phyloP scores from a whole-genome alignment of 2,888 invertebrate genomes.

The Pandemis heparana region DNA sequence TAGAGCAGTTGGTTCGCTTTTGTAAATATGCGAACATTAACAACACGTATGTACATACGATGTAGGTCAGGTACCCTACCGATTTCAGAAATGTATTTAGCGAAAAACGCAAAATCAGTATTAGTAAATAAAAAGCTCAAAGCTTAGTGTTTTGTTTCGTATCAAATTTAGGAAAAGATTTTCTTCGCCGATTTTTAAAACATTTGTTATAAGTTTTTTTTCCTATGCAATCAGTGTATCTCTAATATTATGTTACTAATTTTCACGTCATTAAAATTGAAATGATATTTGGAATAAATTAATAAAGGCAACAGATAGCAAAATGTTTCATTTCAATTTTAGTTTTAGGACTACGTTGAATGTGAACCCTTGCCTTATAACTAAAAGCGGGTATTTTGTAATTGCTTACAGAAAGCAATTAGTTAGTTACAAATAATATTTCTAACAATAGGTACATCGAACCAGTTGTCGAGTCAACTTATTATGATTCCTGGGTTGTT shows the following conservation, averaged over 20 bases:
- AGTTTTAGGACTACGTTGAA: neutral
- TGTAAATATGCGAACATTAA: neutral
- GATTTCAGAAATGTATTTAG: too few relatives aligned
- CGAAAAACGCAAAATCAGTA: too few relatives aligned
- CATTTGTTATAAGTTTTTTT: neutral
- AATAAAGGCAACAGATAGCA: constrained; percentile 29
- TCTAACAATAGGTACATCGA: too few relatives aligned
- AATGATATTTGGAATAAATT: constrained; percentile 20
- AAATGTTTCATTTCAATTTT: constrained; percentile 12
- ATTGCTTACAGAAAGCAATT: too few relatives aligned
- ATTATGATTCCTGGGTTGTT: too few relatives aligned
- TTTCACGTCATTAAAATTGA: constrained; percentile 10
- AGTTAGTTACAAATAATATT: too few relatives aligned
- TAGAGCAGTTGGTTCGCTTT: neutral
- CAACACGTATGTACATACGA: too few relatives aligned
- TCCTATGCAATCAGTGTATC: neutral
- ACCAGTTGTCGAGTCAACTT: too few relatives aligned
- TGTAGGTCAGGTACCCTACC: neutral
- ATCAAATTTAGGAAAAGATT: too few relatives aligned
- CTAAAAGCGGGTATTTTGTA: too few relatives aligned
- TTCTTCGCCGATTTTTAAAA: neutral
- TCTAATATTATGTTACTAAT: neutral
- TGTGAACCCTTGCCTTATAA: neutral
- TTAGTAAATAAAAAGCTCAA: too few relatives aligned
- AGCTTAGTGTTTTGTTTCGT: too few relatives aligned